Percentiles rank a stretch among this genome's conserved stretches.
These are phyloP conservation scores for Diarsia brunnea DNA, from an alignment of 2,888 invertebrate species.

Conservation along the genomic window DNA sequence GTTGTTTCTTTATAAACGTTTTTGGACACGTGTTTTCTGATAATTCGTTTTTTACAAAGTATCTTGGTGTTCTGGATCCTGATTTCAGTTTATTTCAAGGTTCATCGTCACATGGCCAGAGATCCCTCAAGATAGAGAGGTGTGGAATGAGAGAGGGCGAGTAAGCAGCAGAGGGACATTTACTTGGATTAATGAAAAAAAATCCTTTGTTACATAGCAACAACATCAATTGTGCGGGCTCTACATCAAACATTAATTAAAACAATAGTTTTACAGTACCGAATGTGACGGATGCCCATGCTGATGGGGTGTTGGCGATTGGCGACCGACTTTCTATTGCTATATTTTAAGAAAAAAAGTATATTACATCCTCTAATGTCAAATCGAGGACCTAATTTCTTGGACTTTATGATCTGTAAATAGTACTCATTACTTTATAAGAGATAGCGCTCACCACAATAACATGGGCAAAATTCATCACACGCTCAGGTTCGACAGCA, in stretches of 20 bases:
- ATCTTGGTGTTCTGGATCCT: background rate
- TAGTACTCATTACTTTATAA: background rate
- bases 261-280: too few relatives aligned
- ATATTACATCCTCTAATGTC: background rate
- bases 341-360: background rate
- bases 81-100: background rate
- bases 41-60: background rate
- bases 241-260: too few relatives aligned
- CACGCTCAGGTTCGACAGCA: too few relatives aligned
- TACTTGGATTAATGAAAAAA: background rate
- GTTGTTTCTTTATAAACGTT: background rate
- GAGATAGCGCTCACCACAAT: background rate
- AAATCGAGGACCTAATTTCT: too few relatives aligned
- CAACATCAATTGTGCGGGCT: too few relatives aligned
- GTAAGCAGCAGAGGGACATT: background rate
- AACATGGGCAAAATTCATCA: too few relatives aligned
- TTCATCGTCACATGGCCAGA: background rate
- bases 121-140: background rate
- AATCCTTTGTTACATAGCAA: too few relatives aligned
- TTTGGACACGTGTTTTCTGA: background rate
- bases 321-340: background rate
- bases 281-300: too few relatives aligned
- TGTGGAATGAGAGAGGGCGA: background rate
- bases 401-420: too few relatives aligned
- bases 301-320: background rate